phyloP scores from a whole-genome alignment of 2,113 vertebrate species.

The Desmodus rotundus region DNA sequence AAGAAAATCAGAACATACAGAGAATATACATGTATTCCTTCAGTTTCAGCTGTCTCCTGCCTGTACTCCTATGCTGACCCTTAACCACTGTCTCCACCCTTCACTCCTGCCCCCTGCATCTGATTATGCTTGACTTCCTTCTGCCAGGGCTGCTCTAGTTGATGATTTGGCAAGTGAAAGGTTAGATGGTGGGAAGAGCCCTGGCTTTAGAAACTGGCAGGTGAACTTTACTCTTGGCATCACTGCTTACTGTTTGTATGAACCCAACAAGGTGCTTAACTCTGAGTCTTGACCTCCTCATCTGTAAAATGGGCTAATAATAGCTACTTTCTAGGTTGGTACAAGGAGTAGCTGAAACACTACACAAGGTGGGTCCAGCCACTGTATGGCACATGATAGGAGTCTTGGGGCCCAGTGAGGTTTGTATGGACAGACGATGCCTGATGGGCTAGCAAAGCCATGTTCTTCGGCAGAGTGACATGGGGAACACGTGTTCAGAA shows the following conservation, averaged over 20 bases:
- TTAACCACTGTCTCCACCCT: too few relatives aligned
- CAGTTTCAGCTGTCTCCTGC: not conserved
- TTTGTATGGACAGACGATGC: not conserved
- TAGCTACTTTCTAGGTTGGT: not conserved
- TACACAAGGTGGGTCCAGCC: not conserved
- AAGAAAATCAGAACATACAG: not conserved
- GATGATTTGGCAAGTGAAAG: not conserved
- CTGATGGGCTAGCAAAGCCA: not conserved
- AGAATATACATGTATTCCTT: not conserved
- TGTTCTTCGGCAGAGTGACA: not conserved
- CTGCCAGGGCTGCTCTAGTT: not conserved
- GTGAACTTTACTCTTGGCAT: not conserved
- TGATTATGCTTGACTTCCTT: not conserved
- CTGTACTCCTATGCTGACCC: not conserved
- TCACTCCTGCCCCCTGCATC: not conserved
- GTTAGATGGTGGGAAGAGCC: not conserved
- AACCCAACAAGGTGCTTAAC: not conserved
- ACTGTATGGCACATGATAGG: fast-evolving
- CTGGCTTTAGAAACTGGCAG: not conserved
- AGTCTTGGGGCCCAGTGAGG: not conserved
- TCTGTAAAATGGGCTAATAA: not conserved
- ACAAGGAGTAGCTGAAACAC: not conserved
- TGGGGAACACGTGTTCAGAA: not conserved
- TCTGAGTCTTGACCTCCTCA: not conserved
- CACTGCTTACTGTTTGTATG: not conserved